phyloP scores from a whole-genome alignment of 2,888 invertebrate genomes.

The Aphodius granarius region DNA sequence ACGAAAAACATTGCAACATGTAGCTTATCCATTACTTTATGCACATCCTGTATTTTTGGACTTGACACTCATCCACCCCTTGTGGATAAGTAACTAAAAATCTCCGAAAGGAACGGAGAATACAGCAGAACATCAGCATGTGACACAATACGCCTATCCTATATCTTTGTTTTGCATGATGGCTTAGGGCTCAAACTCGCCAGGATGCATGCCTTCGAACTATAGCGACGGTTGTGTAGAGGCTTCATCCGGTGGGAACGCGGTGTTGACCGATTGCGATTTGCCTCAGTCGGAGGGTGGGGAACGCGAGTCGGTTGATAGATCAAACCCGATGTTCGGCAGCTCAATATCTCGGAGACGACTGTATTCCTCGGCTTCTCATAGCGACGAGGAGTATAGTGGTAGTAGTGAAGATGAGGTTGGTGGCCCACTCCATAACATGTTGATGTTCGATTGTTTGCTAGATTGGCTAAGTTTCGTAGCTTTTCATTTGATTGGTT shows the following conservation, averaged over 20 bases:
- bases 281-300: neutral
- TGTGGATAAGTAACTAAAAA: slow-evolving; percentile 4
- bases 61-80: too few species aligned
- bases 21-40: too few species aligned
- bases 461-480: neutral
- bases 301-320: neutral
- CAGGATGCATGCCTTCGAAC: neutral
- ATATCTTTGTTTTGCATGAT: slow-evolving; percentile 47
- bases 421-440: slow-evolving; percentile 24
- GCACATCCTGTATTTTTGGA: too few species aligned
- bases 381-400: slow-evolving; percentile 16
- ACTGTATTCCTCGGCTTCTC: slow-evolving; percentile 14
- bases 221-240: neutral
- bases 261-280: slow-evolving; percentile 1
- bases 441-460: neutral
- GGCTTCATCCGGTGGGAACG: neutral
- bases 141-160: slow-evolving; percentile 32
- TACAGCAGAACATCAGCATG: too few species aligned
- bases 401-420: slow-evolving; percentile 33
- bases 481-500: neutral
- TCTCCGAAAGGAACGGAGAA: neutral
- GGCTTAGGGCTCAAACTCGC: slow-evolving; percentile 38
- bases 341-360: slow-evolving; percentile 19
- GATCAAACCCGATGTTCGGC: neutral
- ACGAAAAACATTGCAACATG: too few species aligned